A percentile compares a stretch with the other conserved stretches of the same genome.
Conservation (phyloP, 2,113 vertebrate genomes). For the Myodes glareolus region DNA sequence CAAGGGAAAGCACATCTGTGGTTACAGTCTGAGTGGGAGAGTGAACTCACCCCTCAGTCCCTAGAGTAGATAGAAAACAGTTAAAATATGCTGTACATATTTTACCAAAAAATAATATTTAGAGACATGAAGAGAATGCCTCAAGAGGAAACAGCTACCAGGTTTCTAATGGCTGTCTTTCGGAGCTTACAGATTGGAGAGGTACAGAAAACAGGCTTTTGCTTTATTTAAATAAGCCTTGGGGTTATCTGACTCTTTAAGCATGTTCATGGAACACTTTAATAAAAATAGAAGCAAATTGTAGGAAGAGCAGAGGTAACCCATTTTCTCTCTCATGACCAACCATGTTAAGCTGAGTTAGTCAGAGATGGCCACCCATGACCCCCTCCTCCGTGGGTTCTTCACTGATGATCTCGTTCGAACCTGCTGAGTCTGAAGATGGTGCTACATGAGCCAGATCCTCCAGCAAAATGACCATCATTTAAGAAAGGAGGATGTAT, state of each 20-base stretch:
- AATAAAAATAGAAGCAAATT: background rate
- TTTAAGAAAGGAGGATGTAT: background rate
- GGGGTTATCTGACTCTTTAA: background rate
- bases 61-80: background rate
- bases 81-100: background rate
- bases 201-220: background rate
- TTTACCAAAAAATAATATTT: background rate
- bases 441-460: background rate
- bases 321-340: background rate
- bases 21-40: background rate
- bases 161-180: background rate
- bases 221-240: background rate
- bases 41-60: background rate
- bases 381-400: background rate
- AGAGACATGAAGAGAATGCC: background rate
- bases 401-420: background rate
- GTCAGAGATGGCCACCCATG: rapidly evolving
- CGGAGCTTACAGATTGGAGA: background rate
- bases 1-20: background rate
- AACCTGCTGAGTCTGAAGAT: constrained; percentile 32
- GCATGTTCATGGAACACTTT: background rate
- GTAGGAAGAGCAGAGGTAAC: background rate
- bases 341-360: background rate
- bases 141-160: background rate
- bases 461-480: background rate